These are phyloP conservation scores for Cybosia mesomella DNA, from an alignment of 2,888 invertebrate species.

Conservation along the genomic window DNA sequence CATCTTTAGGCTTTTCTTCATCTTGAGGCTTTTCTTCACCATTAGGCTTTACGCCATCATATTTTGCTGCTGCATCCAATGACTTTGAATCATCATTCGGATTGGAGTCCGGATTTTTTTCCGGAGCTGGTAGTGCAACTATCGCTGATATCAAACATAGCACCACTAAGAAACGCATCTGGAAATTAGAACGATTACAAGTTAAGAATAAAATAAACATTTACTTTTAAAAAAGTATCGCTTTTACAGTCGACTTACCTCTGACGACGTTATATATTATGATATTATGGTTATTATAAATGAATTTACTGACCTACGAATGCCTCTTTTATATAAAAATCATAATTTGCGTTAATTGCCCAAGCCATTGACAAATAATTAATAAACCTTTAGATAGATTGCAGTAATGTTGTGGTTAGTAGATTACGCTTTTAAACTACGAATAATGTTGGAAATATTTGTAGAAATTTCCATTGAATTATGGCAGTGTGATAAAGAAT, in stretches of 20 bases:
- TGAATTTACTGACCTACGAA: neutral
- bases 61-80: conserved; percentile 2
- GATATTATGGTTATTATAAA: neutral
- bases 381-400: conserved; percentile 37
- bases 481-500: neutral
- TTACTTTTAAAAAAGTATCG: neutral
- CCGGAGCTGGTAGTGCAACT: conserved; percentile 56
- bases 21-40: neutral
- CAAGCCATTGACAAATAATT: conserved; percentile 50
- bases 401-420: conserved; percentile 26
- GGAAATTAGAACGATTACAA: conserved; percentile 32
- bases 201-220: neutral
- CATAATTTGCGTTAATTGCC: conserved; percentile 34
- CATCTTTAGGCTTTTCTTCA: neutral
- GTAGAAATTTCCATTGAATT: conserved; percentile 31
- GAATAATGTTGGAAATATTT: conserved; percentile 16
- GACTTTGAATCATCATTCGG: neutral
- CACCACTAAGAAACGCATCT: conserved; percentile 61
- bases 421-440: neutral
- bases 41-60: neutral
- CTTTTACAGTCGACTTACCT: conserved; percentile 6
- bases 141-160: conserved; percentile 58
- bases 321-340: conserved; percentile 34
- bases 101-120: conserved; percentile 3
- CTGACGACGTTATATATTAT: neutral